These are phyloP conservation scores for Petaurus breviceps DNA, from an alignment of 2,113 vertebrate genomes.

Conservation along the genomic window DNA sequence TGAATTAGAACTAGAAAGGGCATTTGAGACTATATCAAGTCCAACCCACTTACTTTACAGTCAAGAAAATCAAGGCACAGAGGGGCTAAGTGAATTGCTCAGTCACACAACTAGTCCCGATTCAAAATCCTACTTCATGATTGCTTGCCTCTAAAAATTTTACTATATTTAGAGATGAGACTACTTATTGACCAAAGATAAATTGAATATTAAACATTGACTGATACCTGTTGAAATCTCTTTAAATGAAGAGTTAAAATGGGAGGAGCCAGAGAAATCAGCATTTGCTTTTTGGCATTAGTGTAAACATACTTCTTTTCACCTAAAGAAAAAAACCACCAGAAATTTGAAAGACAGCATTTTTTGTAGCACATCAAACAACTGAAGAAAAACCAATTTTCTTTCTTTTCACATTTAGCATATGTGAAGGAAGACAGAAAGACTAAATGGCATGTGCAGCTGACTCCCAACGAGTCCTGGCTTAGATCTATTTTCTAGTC, in stretches of 20 bases:
- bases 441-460: too few species aligned
- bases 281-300: constrained; percentile 96
- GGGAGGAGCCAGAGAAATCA: constrained; percentile 93
- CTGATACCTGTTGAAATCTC: constrained; percentile 94
- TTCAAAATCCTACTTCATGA: background rate
- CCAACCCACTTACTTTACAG: too few species aligned
- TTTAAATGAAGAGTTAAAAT: constrained; percentile 97
- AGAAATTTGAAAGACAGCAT: background rate
- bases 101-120: background rate
- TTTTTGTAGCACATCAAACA: background rate
- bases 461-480: background rate
- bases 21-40: background rate
- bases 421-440: background rate
- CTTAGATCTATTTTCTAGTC: background rate
- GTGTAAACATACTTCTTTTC: constrained; percentile 92
- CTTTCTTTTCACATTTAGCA: background rate
- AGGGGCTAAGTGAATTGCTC: too few species aligned
- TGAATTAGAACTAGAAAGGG: too few species aligned
- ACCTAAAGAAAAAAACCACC: constrained; percentile 81
- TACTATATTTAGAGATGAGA: background rate
- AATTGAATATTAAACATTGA: background rate
- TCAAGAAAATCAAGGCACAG: too few species aligned
- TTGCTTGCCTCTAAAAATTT: background rate
- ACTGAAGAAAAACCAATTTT: background rate
- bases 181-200: background rate